Percentiles rank a stretch among this genome's conserved stretches.
Conservation (phyloP, 1,140 invertebrate species). For the Panagrolaimus sp. region DNA sequence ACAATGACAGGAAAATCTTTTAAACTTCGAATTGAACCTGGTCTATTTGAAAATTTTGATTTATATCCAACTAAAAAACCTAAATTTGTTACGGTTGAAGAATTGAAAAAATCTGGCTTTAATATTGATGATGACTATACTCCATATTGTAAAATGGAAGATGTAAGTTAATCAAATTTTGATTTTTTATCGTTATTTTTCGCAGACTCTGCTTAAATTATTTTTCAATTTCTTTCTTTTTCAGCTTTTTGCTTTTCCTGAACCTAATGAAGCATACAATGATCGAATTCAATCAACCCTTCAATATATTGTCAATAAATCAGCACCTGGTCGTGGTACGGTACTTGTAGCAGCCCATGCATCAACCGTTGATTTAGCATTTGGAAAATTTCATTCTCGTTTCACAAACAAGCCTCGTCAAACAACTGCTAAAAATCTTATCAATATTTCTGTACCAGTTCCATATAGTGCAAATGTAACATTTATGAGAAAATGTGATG, state of each 20-base stretch:
- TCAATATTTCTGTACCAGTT: conserved; percentile 27
- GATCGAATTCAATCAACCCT: conserved; percentile 24
- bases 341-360: conserved; percentile 34
- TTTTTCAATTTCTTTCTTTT: not conserved
- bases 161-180: no score
- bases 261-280: conserved; percentile 30
- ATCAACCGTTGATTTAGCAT: conserved; percentile 42
- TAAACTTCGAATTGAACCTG: conserved; percentile 72
- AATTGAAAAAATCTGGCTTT: conserved; percentile 24
- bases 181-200: no score
- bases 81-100: conserved; percentile 4
- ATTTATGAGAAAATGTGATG: conserved; percentile 9
- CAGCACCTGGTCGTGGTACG: conserved; percentile 5
- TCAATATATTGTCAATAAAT: conserved; percentile 6
- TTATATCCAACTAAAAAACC: conserved; percentile 22
- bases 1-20: conserved; percentile 60
- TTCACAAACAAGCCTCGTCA: conserved; percentile 20
- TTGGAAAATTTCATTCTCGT: conserved; percentile 17
- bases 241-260: conserved; percentile 14
- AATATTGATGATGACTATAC: conserved; percentile 26
- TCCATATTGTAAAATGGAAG: conserved; percentile 15
- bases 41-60: conserved; percentile 75
- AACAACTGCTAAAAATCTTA: conserved; percentile 24
- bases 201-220: no score
- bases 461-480: conserved; percentile 27